A percentile compares a stretch with the other conserved stretches of the same genome.
Conservation (phyloP, 1,140 invertebrate species). For the Drosophila kepulauana region DNA sequence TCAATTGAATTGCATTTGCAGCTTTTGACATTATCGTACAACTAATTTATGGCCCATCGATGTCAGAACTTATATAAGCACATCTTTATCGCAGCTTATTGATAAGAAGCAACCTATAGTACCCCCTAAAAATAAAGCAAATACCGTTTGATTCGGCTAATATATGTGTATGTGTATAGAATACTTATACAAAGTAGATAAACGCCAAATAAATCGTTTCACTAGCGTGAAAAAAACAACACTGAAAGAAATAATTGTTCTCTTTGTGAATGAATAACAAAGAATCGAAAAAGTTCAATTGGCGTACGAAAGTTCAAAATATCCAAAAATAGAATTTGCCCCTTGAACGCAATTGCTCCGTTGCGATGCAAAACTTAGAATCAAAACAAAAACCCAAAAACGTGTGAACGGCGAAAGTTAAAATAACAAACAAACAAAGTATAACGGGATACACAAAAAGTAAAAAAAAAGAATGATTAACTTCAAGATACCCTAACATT, state of each 20-base stretch:
- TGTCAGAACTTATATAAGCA: constrained; percentile 21
- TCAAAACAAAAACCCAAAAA: constrained; percentile 69
- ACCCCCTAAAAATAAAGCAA: constrained; percentile 13
- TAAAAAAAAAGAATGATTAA: not conserved
- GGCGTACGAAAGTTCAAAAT: constrained; percentile 32
- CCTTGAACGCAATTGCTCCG: constrained; percentile 2
- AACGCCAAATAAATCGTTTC: constrained; percentile 12
- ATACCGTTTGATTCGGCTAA: not conserved
- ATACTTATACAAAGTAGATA: constrained; percentile 31
- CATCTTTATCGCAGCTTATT: constrained; percentile 17
- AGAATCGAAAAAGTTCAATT: constrained; percentile 30
- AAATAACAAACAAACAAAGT: constrained; percentile 8
- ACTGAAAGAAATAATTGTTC: constrained; percentile 45
- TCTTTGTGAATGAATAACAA: not conserved
- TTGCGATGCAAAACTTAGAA: constrained; percentile 31
- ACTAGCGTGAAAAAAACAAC: constrained; percentile 7
- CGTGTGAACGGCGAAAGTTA: constrained; percentile 22
- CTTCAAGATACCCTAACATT: not conserved
- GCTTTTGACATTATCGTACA: constrained; percentile 16
- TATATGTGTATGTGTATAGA: not conserved
- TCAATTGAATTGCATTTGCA: constrained; percentile 29
- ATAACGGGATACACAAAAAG: constrained; percentile 6
- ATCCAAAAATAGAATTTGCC: constrained; percentile 18
- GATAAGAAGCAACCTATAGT: constrained; percentile 15
- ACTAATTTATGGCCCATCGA: constrained; percentile 20